phyloP scores from a whole-genome alignment of 2,113 vertebrate species.

The Typhlomys cinereus region DNA sequence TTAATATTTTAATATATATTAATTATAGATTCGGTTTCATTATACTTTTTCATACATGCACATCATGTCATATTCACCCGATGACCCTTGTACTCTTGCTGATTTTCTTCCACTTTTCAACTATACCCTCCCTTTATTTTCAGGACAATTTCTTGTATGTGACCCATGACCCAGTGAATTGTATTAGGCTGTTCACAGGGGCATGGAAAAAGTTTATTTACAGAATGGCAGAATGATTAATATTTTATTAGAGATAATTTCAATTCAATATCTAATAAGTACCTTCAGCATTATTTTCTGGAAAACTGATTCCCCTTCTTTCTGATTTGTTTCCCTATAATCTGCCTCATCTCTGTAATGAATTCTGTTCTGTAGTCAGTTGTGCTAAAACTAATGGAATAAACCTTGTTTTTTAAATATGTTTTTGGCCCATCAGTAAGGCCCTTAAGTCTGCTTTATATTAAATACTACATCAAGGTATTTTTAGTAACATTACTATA shows the following conservation, averaged over 20 bases:
- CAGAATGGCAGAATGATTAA: neutral
- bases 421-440: neutral
- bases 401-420: neutral
- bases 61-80: no score
- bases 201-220: neutral
- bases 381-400: neutral
- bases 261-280: neutral
- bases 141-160: neutral
- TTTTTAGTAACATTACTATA: no score
- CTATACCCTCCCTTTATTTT: neutral
- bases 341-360: neutral
- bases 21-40: neutral
- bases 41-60: neutral
- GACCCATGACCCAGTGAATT: neutral
- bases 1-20: neutral
- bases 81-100: neutral
- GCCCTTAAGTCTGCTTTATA: neutral
- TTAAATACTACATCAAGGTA: neutral
- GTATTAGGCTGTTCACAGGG: neutral
- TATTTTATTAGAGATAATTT: neutral
- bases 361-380: constrained; percentile 1
- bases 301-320: neutral
- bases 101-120: neutral
- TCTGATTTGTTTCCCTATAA: neutral
- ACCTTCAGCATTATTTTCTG: neutral